phyloP scores from a whole-genome alignment of 2,797 vertebrate genomes.

The Acanthurus lineatus region DNA sequence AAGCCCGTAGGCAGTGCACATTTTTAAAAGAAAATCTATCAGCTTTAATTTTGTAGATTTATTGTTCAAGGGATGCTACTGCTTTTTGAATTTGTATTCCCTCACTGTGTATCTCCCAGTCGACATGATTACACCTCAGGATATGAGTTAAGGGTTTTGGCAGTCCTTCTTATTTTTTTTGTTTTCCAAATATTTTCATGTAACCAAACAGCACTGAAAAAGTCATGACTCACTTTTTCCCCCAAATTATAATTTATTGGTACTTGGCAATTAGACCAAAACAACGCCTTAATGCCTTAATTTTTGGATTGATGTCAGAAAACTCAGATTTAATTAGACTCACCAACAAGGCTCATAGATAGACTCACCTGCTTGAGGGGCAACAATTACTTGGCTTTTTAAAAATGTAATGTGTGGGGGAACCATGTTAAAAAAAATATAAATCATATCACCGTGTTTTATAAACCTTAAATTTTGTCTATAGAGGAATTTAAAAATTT shows the following conservation, averaged over 20 bases:
- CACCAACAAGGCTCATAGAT: not conserved
- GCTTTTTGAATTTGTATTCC: slow-evolving; percentile 35
- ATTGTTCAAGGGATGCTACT: slow-evolving; percentile 27
- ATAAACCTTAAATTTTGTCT: too few relatives aligned
- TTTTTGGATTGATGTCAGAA: slow-evolving; percentile 47
- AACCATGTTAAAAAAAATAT: too few relatives aligned
- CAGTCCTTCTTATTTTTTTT: slow-evolving; percentile 19
- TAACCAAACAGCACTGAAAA: slow-evolving; percentile 60
- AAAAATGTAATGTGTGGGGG: too few relatives aligned
- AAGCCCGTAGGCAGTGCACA: slow-evolving; percentile 6
- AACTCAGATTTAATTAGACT: slow-evolving; percentile 52
- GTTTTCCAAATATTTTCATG: slow-evolving; percentile 49
- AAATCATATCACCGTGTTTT: too few relatives aligned
- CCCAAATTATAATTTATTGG: slow-evolving; percentile 48
- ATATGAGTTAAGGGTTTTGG: slow-evolving; percentile 35
- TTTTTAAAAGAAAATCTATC: slow-evolving; percentile 34
- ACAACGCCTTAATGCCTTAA: slow-evolving; percentile 27
- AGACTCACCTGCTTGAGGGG: slow-evolving; percentile 9
- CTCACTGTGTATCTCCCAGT: slow-evolving; percentile 13
- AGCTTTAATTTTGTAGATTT: slow-evolving; percentile 35
- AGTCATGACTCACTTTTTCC: slow-evolving; percentile 43
- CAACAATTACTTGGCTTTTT: not conserved
- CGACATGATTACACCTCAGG: slow-evolving; percentile 40
- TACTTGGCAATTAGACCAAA: slow-evolving; percentile 54
- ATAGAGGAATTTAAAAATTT: too few relatives aligned